Evolutionary conservation across 2,113 vertebrate genomes (phyloP).

Genomic region (Ammodytes dubius): DNA sequence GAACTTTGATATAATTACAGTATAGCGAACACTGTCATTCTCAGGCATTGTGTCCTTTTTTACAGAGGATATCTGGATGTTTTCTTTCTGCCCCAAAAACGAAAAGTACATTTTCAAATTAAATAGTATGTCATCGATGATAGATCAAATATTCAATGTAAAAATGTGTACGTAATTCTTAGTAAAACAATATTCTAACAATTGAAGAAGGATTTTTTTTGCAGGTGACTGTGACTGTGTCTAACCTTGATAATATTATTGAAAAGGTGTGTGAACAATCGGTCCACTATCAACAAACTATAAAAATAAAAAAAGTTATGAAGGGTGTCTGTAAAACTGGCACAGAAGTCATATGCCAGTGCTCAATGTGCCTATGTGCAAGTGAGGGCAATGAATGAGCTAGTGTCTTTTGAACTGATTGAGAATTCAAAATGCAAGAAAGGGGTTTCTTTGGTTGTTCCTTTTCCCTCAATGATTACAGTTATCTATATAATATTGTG

Average conservation of each 20-base stretch:
- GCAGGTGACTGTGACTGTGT: no score
- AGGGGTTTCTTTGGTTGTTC: constrained; percentile 7
- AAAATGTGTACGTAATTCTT: no score
- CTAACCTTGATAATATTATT: background rate
- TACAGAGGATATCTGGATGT: no score
- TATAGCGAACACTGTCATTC: no score
- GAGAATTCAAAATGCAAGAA: constrained; percentile 55
- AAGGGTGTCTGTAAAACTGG: background rate
- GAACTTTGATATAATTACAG: no score
- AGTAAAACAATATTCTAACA: no score
- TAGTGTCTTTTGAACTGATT: constrained; percentile 2
- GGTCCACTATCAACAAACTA: background rate
- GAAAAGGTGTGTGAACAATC: background rate
- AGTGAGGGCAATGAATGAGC: constrained; percentile 21
- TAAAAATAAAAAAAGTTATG: background rate
- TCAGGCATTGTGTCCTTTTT: no score
- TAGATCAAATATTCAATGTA: no score
- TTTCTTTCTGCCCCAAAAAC: no score
- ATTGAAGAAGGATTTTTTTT: no score
- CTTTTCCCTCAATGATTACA: background rate
- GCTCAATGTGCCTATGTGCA: constrained; percentile 10
- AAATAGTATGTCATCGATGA: no score
- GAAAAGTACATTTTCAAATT: no score
- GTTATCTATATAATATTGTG: background rate
- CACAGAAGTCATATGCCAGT: background rate